Conservation (phyloP, 2,888 invertebrate genomes). For the Pemphredon lugubris region DNA sequence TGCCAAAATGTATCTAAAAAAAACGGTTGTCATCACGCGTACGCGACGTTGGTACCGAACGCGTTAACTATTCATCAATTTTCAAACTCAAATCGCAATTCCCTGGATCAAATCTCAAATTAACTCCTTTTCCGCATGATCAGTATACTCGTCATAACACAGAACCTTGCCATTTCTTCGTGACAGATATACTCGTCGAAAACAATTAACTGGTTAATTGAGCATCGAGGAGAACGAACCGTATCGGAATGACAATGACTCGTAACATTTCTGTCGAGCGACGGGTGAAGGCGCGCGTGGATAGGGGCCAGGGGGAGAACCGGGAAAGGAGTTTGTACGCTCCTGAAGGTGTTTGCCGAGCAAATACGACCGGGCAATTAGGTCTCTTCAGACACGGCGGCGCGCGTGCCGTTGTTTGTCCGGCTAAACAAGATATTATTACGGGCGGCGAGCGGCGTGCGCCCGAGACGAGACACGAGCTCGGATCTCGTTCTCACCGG, state of each 20-base stretch:
- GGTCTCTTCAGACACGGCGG: conserved; percentile 54
- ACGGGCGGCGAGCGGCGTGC: conserved; percentile 37
- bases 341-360: conserved; percentile 61
- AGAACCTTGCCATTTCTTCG: too few relatives aligned
- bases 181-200: too few relatives aligned
- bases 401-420: conserved; percentile 77
- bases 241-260: neutral
- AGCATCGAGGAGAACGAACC: too few relatives aligned
- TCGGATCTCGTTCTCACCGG: conserved; percentile 18
- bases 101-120: too few relatives aligned
- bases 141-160: too few relatives aligned
- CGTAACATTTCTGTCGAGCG: conserved; percentile 2
- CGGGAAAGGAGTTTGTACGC: conserved; percentile 43
- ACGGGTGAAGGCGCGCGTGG: neutral
- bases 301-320: conserved; percentile 3
- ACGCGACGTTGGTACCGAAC: too few relatives aligned
- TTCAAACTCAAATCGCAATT: too few relatives aligned
- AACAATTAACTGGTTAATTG: too few relatives aligned
- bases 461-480: conserved; percentile 43
- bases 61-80: too few relatives aligned
- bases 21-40: too few relatives aligned
- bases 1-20: too few relatives aligned
- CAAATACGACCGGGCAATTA: conserved; percentile 70
- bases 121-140: too few relatives aligned
- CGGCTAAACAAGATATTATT: conserved; percentile 78